Evolutionary conservation across 2,113 vertebrate species (phyloP).

Genomic region (Myotis lucifugus): DNA sequence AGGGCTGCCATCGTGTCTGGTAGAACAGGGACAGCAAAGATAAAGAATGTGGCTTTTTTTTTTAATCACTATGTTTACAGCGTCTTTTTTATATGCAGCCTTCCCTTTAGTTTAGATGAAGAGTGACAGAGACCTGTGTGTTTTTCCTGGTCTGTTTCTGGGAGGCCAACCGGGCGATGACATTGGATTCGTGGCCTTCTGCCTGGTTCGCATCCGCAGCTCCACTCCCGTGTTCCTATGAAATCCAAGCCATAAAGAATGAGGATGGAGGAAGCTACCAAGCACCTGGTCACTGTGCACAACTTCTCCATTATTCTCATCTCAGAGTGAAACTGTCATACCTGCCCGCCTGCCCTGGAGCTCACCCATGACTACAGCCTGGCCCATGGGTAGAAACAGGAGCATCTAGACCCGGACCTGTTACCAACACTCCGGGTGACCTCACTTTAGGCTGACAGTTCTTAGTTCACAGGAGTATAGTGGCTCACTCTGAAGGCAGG

Average conservation of each 20-base stretch:
- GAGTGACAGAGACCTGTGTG: conserved; percentile 88
- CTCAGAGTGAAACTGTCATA: not conserved
- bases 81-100: not conserved
- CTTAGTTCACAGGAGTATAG: not conserved
- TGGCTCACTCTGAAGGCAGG: not conserved
- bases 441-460: not conserved
- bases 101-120: not conserved
- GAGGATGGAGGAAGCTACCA: not conserved
- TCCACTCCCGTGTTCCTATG: conserved; percentile 93
- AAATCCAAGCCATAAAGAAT: not conserved
- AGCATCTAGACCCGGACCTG: not conserved
- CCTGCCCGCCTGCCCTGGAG: not conserved
- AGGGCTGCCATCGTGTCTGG: not conserved
- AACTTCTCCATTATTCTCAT: not conserved
- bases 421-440: not conserved
- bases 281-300: not conserved
- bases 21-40: not conserved
- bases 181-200: conserved; percentile 94
- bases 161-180: conserved; percentile 89
- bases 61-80: not conserved
- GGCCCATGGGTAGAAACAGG: not conserved
- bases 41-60: not conserved
- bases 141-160: conserved; percentile 88
- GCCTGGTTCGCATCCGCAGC: conserved; percentile 94
- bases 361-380: not conserved